A percentile compares a stretch with the other conserved stretches of the same genome.
Conservation (phyloP, 2,113 vertebrate genomes). For the Pagrus major region DNA sequence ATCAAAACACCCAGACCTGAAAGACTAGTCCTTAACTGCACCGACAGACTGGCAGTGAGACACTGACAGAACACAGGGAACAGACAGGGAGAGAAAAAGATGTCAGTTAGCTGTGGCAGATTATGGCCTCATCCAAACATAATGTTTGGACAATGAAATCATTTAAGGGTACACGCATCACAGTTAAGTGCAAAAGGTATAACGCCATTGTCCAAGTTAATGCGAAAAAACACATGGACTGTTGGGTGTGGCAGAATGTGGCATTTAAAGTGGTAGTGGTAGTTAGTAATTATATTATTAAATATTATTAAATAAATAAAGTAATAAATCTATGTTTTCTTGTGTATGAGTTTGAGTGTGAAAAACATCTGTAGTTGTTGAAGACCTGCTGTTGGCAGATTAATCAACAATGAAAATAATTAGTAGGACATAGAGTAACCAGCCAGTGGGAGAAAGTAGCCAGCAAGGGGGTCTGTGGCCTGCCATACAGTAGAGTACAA, state of each 20-base stretch:
- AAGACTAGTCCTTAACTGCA: conserved; percentile 68
- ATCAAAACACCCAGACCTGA: conserved; percentile 75
- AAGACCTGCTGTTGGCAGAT: too few species aligned
- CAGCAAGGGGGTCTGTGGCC: too few species aligned
- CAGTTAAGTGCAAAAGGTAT: conserved; percentile 36
- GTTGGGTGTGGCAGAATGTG: not conserved
- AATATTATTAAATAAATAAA: not conserved
- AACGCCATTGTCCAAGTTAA: conserved; percentile 34
- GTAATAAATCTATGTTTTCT: too few species aligned
- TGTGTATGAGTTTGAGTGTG: too few species aligned
- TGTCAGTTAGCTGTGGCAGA: conserved; percentile 46
- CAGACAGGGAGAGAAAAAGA: conserved; percentile 26
- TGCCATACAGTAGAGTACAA: too few species aligned
- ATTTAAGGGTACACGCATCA: conserved; percentile 13
- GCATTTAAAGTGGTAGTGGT: not conserved
- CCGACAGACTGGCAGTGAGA: conserved; percentile 31
- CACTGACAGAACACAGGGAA: conserved; percentile 37
- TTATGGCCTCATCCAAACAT: conserved; percentile 40
- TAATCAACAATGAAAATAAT: too few species aligned
- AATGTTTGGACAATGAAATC: conserved; percentile 46
- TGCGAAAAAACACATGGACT: not conserved
- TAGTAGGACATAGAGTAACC: too few species aligned
- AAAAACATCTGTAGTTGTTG: too few species aligned
- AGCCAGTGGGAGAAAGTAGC: too few species aligned
- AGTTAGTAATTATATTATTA: too few species aligned